Evolutionary conservation across 2,113 vertebrate genomes (phyloP), one percentile per base, ranked within the genome.

Genomic region (Cephalopholis sonnerati): DNA sequence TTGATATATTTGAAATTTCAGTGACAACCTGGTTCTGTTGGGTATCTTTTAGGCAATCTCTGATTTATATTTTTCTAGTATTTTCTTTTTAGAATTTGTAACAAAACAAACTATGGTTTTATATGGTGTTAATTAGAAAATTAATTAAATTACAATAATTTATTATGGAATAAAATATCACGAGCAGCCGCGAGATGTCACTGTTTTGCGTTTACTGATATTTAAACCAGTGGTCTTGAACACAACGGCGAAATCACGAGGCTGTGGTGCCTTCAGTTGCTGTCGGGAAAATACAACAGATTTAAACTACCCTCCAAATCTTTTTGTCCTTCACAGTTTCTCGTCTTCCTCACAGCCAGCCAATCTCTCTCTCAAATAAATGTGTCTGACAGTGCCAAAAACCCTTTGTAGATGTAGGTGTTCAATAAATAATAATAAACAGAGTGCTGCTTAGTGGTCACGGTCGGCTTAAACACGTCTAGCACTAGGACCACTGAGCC

Each of bases 401-500:
- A 16, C 0, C 10, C 10, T 12, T 39, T 17, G 5, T 0, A 25
- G 1, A 18, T 7, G 7, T 54, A n/a, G 1, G 15, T 15, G 11
- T 44, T 44, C 1, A 9, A 12, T 8, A 12, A 11, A 44, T 12
- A 11, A 54, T 18, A 22, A 7, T 18, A 0, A 44, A 29, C 12
- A 48, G 6, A 4, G 20, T 1, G 10, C 9, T 24, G 7, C 20
- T 64, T 71, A 46, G 22, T 51, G 12, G 18, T 18, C n/a, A 36
- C 3, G 15, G 13, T 13, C 20, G 11, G 3, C 3, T 20, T 1
- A 1, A 1, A 51, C 0, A 0, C 0, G 61, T 18, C 71, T 2
- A 11, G 94, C 92, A 72, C 89, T 96, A 96, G 95, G 96, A 96
- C 96, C 95, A 32, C 64, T 46, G 82, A 46, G 91, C 41, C 20